Evolutionary conservation across 2,797 vertebrate species (phyloP).

Genomic region (Allobates femoralis): DNA sequence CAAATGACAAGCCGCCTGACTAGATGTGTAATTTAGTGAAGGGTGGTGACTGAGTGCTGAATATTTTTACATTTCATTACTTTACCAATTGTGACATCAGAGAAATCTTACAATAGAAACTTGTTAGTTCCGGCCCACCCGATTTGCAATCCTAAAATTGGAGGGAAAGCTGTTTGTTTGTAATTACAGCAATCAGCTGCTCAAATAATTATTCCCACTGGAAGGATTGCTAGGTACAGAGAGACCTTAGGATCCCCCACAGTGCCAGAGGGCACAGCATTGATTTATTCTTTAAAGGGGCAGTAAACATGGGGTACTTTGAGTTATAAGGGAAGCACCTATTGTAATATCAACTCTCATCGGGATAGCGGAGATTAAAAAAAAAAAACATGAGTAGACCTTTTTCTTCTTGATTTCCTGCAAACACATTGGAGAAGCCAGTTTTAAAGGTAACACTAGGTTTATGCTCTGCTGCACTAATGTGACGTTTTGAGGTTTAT

Average conservation of each 20-base stretch:
- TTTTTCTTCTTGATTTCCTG: no score
- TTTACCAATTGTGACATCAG: neutral
- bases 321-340: no score
- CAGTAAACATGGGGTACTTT: neutral
- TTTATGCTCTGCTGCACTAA: neutral
- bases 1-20: neutral
- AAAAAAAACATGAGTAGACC: no score
- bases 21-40: neutral
- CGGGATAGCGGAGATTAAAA: no score
- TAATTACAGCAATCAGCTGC: slow-evolving; percentile 13
- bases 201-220: slow-evolving; percentile 43
- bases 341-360: no score
- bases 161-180: slow-evolving; percentile 32
- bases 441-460: neutral
- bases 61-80: slow-evolving; percentile 19
- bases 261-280: neutral
- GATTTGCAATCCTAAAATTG: neutral
- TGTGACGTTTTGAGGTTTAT: no score
- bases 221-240: slow-evolving; percentile 22
- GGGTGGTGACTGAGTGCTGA: neutral
- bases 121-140: neutral
- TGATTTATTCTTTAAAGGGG: neutral
- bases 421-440: neutral
- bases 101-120: neutral
- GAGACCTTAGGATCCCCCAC: slow-evolving; percentile 29